phyloP scores from a whole-genome alignment of 2,888 invertebrate genomes.

The Buathra laborator region DNA sequence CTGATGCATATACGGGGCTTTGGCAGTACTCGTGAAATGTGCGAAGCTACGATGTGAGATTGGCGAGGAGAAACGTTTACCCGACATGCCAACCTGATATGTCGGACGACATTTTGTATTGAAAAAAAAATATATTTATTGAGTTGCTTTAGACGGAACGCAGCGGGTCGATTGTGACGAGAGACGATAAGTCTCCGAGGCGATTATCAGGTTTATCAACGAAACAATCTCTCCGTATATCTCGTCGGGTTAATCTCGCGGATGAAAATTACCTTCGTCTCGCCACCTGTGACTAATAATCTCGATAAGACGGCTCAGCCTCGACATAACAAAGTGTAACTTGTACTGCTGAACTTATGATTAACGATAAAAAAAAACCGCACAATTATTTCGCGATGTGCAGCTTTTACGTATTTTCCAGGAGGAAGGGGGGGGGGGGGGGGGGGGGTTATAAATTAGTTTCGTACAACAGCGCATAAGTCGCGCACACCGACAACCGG shows the following conservation, averaged over 20 bases:
- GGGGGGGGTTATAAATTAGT: not conserved
- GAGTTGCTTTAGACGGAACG: constrained; percentile 79
- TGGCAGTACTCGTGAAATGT: not conserved
- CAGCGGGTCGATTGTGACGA: constrained; percentile 75
- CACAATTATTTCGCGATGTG: not conserved
- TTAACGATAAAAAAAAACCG: not conserved
- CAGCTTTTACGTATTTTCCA: not conserved
- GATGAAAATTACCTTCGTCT: not conserved
- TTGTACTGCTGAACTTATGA: not conserved
- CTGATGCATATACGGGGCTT: not conserved
- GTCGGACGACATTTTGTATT: constrained; percentile 82
- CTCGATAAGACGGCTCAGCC: not conserved
- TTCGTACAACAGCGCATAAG: not conserved
- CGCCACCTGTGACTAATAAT: not conserved
- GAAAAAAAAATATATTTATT: constrained; percentile 84
- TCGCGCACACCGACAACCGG: not conserved
- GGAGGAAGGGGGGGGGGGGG: too few relatives aligned
- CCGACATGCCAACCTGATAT: constrained; percentile 81
- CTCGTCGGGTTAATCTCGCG: not conserved
- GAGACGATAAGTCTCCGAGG: not conserved
- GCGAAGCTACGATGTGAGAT: constrained; percentile 64
- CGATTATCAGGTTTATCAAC: not conserved
- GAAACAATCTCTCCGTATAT: not conserved
- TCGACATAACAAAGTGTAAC: not conserved
- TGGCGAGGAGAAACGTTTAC: constrained; percentile 70